Conservation (phyloP, 2,888 invertebrate species). For the Cabera pusaria region DNA sequence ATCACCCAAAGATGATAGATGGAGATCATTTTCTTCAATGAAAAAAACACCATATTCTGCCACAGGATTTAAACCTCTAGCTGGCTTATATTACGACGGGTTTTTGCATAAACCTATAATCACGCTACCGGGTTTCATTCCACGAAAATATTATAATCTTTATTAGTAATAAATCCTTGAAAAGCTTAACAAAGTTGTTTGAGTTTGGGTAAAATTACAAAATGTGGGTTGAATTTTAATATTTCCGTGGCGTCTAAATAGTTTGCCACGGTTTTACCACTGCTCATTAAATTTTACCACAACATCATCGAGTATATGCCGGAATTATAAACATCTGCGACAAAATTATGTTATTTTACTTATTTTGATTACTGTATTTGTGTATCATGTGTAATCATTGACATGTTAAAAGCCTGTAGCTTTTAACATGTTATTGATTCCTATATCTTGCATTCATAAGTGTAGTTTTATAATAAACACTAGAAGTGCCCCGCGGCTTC, state of each 20-base stretch:
- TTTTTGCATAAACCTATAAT: constrained; percentile 62
- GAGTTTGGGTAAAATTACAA: constrained; percentile 20
- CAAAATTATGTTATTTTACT: no score
- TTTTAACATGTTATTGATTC: no score
- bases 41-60: constrained; percentile 23
- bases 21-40: constrained; percentile 51
- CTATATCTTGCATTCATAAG: no score
- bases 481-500: no score
- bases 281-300: constrained; percentile 4
- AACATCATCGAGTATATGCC: no score
- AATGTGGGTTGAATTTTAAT: constrained; percentile 20
- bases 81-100: constrained; percentile 75
- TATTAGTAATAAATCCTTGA: constrained; percentile 25
- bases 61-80: constrained; percentile 63
- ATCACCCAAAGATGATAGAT: constrained; percentile 55
- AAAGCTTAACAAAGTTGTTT: constrained; percentile 23
- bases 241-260: constrained; percentile 7
- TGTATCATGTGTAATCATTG: no score
- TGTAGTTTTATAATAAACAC: no score
- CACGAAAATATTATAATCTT: constrained; percentile 41
- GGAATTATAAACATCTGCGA: no score
- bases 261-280: constrained; percentile 7
- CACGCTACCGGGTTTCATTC: constrained; percentile 52
- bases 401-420: no score
- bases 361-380: no score